phyloP scores from a whole-genome alignment of 37 sponge, comb jelly and placozoan species.

The Spongilla lacustris region DNA sequence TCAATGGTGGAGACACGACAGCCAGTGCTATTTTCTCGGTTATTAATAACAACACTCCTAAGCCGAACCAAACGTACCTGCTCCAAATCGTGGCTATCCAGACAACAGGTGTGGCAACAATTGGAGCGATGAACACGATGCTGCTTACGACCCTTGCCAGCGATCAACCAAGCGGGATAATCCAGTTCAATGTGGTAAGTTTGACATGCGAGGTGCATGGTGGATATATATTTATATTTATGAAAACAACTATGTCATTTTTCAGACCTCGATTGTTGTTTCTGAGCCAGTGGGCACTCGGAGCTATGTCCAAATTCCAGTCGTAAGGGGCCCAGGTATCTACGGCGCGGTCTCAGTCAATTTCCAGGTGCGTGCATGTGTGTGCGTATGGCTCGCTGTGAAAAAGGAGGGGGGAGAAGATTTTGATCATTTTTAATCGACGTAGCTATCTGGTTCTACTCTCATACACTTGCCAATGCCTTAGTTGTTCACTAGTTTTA shows the following conservation, averaged over 20 bases:
- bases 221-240: not conserved
- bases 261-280: slow-evolving; percentile 34
- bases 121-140: slow-evolving; percentile 32
- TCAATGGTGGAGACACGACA: slow-evolving; percentile 47
- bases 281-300: slow-evolving; percentile 27
- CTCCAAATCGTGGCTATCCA: slow-evolving; percentile 30
- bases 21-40: slow-evolving; percentile 37
- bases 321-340: slow-evolving; percentile 59
- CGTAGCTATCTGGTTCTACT: too few species aligned
- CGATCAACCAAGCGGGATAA: slow-evolving; percentile 77
- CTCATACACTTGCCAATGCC: too few species aligned
- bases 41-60: slow-evolving; percentile 62
- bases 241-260: not conserved
- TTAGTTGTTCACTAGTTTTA: too few species aligned
- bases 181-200: slow-evolving; percentile 64
- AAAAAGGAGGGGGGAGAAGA: too few species aligned
- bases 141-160: slow-evolving; percentile 54
- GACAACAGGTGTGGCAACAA: slow-evolving; percentile 21
- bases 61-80: slow-evolving; percentile 77
- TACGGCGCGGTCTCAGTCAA: slow-evolving; percentile 63
- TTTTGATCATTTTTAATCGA: too few species aligned
- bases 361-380: slow-evolving; percentile 46
- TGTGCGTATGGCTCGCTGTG: too few species aligned
- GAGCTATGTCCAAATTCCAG: slow-evolving; percentile 8
- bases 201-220: not conserved